Base-by-base conservation (phyloP, 2,797 vertebrate species). In the Holocentrus rufus region DNA sequence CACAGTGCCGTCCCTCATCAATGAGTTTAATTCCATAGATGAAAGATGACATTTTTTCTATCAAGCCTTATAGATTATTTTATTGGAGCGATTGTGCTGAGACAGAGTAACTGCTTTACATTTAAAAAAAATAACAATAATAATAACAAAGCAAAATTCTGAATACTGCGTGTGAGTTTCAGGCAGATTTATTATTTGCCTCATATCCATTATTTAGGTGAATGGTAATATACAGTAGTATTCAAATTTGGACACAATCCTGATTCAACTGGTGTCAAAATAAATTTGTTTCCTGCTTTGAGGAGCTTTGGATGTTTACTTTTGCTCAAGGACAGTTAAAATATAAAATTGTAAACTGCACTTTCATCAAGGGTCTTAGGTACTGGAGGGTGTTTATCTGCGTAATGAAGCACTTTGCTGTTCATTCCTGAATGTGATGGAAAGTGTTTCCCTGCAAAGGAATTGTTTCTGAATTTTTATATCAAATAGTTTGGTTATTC, bases 351-450 rank as follows among this genome's bases (percentile, higher is more conserved):
- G 22, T 36, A 23, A 44, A 66, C 52, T 22, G 22, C 7, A 18
- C 64, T 34, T 57, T 62, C 17, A 61, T 46, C 18, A 7, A 23
- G 20, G 60, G 17, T 54, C 68, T 68, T 54, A 4, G 50, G 4
- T 39, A 13, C 14, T 39, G 36, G 2, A 39, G 11, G 11, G 8
- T 39, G 36, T 7, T 42, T 46, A 58, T 72, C 47, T 62, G 25
- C 6, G 20, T 31, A 59, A 69, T 57, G 52, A 79, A 76, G 22
- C 27, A 8, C 22, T 47, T 57, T 0, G 5, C 8, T 47, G 20
- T 34, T 73, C 25, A 25, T 61, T 53, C 30, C 30, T 30, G 31
- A 39, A 36, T n/a, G 15, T 42, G 68, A 59, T 39, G 60, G 50
- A 65, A 47, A 47, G 14, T 14, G 53, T 65, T 27, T 31, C 30